Base-by-base conservation (phyloP, 1,140 invertebrate genomes). In the Ceratina calcarata region DNA sequence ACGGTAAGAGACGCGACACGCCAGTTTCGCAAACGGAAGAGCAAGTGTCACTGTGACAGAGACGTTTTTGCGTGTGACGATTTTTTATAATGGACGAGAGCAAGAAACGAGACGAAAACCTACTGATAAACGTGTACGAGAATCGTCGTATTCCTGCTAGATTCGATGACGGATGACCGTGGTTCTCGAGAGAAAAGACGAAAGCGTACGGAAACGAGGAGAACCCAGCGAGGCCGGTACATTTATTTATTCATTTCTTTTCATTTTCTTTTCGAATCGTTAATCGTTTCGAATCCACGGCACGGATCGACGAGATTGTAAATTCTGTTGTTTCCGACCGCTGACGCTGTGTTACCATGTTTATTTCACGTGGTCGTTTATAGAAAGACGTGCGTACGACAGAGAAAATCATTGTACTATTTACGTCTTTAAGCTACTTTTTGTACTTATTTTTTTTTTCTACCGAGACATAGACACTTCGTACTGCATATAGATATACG, bases 311-410 rank as follows among this genome's bases (percentile, higher is more conserved):
- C 61, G 45, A 67, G 45, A 37, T 67, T 80, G 62, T 72, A n/a
- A 74, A 80, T 53, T 83, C 69, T 71, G 53, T 79, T 82, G n/a
- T 73, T 74, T 79, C 66, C 73, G 73, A 32, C 70, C 70, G 75
- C 67, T 58, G 61, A 66, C 65, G 74, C 67, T n/a, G n/a, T 82
- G 72, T 76, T 68, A 51, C 76, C 67, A 70, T 78, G 49, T 84
- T 84, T 32, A 82, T 80, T 87, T 82, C 72, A 78, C 78, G 79
- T 84, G 68, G 58, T 65, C 67, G 67, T 78, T 78, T 6, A 37
- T 37, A n/a, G n/a, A n/a, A n/a, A 37, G 2, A 37, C 32, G 6
- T 37, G 32, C 6, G 32, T 37, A 37, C 32, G 32, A 37, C 32
- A 37, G 37, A 55, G 57, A 24, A 71, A 53, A 62, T 74, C 27